A percentile compares a stretch with the other conserved stretches of the same genome.
phyloP scores from a whole-genome alignment of 1,140 invertebrate species.

The Drosophila nasuta region DNA sequence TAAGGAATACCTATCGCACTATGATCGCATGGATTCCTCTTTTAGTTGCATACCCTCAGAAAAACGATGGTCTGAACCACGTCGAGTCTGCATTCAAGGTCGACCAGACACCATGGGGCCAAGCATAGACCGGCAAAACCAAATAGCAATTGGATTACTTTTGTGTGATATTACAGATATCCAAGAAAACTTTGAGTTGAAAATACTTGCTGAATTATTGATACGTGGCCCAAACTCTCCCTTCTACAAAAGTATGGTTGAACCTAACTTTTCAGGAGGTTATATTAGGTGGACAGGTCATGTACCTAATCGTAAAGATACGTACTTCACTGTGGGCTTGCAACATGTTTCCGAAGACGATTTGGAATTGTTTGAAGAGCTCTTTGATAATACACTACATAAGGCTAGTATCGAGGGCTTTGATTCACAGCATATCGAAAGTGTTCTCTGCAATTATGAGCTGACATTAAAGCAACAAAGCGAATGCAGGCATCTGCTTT shows the following conservation, averaged over 20 bases:
- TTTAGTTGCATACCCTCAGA: conserved; percentile 90
- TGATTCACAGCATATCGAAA: conserved; percentile 92
- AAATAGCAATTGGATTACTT: conserved; percentile 91
- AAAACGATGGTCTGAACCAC: conserved; percentile 89
- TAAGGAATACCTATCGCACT: conserved; percentile 89
- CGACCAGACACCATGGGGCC: conserved; percentile 92
- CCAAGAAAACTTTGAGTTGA: conserved; percentile 91
- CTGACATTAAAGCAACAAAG: conserved; percentile 93
- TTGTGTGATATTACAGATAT: conserved; percentile 92
- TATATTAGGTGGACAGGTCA: conserved; percentile 89
- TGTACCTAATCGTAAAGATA: conserved; percentile 91
- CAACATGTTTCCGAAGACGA: conserved; percentile 91
- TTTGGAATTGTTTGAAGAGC: conserved; percentile 89
- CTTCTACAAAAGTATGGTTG: conserved; percentile 95
- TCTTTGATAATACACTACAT: conserved; percentile 90
- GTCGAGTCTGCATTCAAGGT: conserved; percentile 88
- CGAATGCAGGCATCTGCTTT: conserved; percentile 91
- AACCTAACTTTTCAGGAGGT: conserved; percentile 93
- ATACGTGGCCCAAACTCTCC: conserved; percentile 94
- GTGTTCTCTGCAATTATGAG: conserved; percentile 94
- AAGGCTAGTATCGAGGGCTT: conserved; percentile 91
- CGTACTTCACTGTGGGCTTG: conserved; percentile 93
- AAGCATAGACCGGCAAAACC: conserved; percentile 92
- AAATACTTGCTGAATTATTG: conserved; percentile 91
- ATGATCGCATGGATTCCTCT: conserved; percentile 86